Evolutionary conservation across 1,140 invertebrate genomes (phyloP).

Genomic region (Drosophila busckii): DNA sequence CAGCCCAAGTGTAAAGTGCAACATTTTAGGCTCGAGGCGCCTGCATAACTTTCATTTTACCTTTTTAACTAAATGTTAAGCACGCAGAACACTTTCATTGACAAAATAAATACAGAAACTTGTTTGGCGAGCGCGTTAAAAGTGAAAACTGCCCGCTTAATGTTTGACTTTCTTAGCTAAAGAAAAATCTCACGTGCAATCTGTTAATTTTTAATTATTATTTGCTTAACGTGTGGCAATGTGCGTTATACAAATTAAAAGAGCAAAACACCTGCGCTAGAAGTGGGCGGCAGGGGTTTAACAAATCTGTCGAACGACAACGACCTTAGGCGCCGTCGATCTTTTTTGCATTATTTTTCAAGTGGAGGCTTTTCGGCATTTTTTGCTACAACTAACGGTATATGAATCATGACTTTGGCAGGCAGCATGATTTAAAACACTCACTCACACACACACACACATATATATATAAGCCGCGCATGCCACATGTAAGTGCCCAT

Average conservation of each 20-base stretch:
- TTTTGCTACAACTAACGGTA: slow-evolving; percentile 66
- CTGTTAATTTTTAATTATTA: no score
- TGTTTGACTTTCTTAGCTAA: slow-evolving; percentile 24
- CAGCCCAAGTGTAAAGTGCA: slow-evolving; percentile 14
- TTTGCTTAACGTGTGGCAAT: no score
- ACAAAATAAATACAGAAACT: slow-evolving; percentile 42
- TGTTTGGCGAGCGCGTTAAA: slow-evolving; percentile 56
- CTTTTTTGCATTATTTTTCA: slow-evolving; percentile 48
- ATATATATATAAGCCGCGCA: no score
- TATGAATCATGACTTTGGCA: slow-evolving; percentile 79
- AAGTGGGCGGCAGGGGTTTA: background rate
- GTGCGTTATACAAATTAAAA: no score
- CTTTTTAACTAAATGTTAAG: slow-evolving; percentile 29
- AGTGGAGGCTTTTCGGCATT: slow-evolving; percentile 68
- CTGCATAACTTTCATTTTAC: slow-evolving; percentile 11
- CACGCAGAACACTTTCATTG: slow-evolving; percentile 63
- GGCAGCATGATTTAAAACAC: slow-evolving; percentile 77
- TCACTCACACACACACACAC: no score
- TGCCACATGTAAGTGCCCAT: slow-evolving; percentile 13
- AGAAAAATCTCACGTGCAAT: slow-evolving; percentile 65
- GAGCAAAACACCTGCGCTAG: slow-evolving; percentile 65
- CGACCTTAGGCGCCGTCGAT: slow-evolving; percentile 46
- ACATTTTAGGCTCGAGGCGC: no score
- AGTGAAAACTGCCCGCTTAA: slow-evolving; percentile 53
- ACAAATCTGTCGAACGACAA: slow-evolving; percentile 10